Percentiles rank a stretch among this genome's conserved stretches.
Evolutionary conservation across 2,888 invertebrate species (phyloP).

Genomic region (Philereme vetulata): DNA sequence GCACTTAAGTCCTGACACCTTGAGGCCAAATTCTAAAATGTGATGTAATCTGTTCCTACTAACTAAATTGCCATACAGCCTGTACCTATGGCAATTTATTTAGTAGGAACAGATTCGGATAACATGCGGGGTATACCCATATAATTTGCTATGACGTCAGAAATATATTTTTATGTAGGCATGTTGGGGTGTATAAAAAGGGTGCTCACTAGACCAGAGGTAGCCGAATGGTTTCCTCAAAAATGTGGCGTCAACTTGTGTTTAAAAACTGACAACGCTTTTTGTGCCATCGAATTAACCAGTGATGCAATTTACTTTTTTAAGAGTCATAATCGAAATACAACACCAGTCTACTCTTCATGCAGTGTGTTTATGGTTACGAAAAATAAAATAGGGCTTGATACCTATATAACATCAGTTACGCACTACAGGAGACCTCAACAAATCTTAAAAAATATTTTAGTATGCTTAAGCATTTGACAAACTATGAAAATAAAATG

Average conservation of each 20-base stretch:
- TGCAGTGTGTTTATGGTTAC: constrained; percentile 39
- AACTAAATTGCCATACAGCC: constrained; percentile 46
- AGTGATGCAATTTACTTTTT: constrained; percentile 11
- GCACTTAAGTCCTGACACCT: constrained; percentile 54
- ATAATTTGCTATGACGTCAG: neutral
- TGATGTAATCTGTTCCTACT: constrained; percentile 48
- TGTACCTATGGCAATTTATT: neutral
- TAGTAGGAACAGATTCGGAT: too few relatives aligned
- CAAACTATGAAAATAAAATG: too few relatives aligned
- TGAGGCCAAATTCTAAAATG: constrained; percentile 54
- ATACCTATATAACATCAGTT: constrained; percentile 33
- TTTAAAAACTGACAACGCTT: constrained; percentile 13
- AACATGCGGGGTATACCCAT: too few relatives aligned
- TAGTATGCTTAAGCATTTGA: too few relatives aligned
- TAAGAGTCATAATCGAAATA: constrained; percentile 7
- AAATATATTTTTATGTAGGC: neutral
- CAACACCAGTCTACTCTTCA: constrained; percentile 16
- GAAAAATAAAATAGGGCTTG: constrained; percentile 44
- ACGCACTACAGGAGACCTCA: neutral
- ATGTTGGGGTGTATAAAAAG: constrained; percentile 38
- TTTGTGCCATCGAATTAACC: constrained; percentile 17
- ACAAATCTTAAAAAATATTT: neutral
- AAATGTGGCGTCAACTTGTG: constrained; percentile 9
- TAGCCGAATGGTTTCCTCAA: constrained; percentile 12
- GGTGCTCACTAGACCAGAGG: constrained; percentile 52